Conservation (phyloP, 2,113 vertebrate species). For the Lophotis ruficrista region DNA sequence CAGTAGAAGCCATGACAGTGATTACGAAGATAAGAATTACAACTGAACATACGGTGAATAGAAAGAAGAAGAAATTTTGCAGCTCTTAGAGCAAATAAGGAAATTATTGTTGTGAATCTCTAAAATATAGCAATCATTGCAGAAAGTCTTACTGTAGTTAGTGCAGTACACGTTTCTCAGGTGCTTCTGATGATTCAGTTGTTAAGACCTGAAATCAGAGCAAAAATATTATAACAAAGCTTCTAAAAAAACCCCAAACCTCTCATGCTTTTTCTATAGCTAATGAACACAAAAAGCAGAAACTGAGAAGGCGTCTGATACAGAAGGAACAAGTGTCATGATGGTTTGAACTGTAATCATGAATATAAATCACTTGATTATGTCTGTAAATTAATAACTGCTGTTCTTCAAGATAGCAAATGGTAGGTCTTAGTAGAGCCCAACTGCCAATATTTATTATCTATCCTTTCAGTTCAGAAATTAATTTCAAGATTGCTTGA, state of each 20-base stretch:
- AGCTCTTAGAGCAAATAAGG: not conserved
- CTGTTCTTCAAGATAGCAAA: not conserved
- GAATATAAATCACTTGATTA: constrained; percentile 11
- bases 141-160: not conserved
- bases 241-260: not conserved
- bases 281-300: not conserved
- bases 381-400: constrained; percentile 14
- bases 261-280: not conserved
- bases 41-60: accelerated
- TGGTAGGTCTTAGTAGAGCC: not conserved
- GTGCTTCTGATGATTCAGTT: not conserved
- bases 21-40: not conserved
- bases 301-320: not conserved
- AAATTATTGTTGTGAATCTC: not conserved
- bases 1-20: not conserved
- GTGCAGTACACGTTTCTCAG: not conserved
- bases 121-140: not conserved
- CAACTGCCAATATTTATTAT: not conserved
- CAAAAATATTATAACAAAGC: not conserved
- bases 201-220: not conserved
- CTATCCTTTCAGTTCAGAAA: not conserved
- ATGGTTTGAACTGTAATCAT: not conserved
- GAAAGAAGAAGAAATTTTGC: not conserved
- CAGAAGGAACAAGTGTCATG: not conserved
- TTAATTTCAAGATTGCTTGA: not conserved